A percentile compares a stretch with the other conserved stretches of the same genome.
Evolutionary conservation across 2,888 invertebrate genomes (phyloP).

Genomic region (Callyntrura sp.): DNA sequence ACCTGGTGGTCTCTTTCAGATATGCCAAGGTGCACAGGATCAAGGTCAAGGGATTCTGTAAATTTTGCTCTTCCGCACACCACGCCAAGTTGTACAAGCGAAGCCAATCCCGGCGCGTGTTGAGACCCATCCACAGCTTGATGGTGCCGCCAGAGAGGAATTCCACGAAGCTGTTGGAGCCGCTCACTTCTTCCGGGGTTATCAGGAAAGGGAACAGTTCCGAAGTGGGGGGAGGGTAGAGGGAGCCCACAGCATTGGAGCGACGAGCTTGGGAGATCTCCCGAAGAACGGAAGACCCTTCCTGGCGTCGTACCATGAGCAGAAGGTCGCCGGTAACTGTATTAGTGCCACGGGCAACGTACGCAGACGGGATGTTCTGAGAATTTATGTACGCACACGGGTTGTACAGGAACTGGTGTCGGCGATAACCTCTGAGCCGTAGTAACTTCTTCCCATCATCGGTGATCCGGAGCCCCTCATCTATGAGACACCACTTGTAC

Average conservation of each 20-base stretch:
- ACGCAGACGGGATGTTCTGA: not conserved
- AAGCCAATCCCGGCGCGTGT: not conserved
- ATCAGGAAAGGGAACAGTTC: not conserved
- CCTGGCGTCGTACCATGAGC: not conserved
- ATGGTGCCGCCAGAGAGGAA: not conserved
- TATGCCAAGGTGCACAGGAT: not conserved
- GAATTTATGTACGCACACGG: not conserved
- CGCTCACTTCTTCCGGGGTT: not conserved
- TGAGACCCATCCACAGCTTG: not conserved
- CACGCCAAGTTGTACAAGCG: not conserved
- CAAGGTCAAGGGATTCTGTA: not conserved
- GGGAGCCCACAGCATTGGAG: not conserved
- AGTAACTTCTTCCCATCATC: not conserved
- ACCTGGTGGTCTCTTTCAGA: not conserved
- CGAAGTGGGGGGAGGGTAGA: no score
- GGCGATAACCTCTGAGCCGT: not conserved
- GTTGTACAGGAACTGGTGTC: not conserved
- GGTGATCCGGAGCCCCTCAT: not conserved
- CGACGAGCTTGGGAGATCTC: not conserved
- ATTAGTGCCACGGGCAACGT: no score
- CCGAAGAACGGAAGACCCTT: not conserved
- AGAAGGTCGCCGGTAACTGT: no score
- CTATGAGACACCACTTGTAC: not conserved
- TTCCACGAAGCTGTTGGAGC: not conserved
- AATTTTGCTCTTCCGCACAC: not conserved